A percentile compares a stretch with the other conserved stretches of the same genome.
Conservation (phyloP, 2,113 vertebrate species). For the Numenius arquata region DNA sequence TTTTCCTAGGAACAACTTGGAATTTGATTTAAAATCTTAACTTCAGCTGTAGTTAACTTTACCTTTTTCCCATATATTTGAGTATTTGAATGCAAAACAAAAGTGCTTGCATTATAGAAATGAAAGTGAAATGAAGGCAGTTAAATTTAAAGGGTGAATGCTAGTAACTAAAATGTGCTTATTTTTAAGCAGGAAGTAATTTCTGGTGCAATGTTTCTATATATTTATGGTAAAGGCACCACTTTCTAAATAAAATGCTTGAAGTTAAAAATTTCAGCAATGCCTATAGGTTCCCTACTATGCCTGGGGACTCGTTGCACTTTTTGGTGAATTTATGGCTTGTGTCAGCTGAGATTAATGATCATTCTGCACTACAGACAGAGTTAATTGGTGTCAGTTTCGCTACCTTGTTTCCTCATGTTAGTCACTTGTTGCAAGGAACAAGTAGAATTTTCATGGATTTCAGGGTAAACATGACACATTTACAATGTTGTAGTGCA, state of each 20-base stretch:
- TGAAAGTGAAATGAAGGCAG: background rate
- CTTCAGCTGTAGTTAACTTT: background rate
- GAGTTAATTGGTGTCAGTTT: background rate
- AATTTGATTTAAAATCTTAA: background rate
- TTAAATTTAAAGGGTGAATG: background rate
- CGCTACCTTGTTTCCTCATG: background rate
- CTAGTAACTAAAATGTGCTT: background rate
- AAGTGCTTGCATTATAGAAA: background rate
- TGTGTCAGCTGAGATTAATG: background rate
- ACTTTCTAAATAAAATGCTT: background rate
- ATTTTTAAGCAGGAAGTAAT: background rate
- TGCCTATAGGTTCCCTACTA: background rate
- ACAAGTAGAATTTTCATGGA: background rate
- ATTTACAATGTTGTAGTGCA: background rate
- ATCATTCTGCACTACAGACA: background rate
- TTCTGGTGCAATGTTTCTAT: background rate
- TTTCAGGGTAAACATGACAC: background rate
- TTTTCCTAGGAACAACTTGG: background rate
- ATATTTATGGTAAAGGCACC: background rate
- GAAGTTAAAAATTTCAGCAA: background rate
- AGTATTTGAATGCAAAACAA: background rate
- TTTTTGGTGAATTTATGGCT: background rate
- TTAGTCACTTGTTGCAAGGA: background rate
- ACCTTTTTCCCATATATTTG: background rate
- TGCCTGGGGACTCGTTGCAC: background rate